A percentile compares a stretch with the other conserved stretches of the same genome.
Conservation (phyloP, 1,140 invertebrate genomes). For the Drosophila oshimai region DNA sequence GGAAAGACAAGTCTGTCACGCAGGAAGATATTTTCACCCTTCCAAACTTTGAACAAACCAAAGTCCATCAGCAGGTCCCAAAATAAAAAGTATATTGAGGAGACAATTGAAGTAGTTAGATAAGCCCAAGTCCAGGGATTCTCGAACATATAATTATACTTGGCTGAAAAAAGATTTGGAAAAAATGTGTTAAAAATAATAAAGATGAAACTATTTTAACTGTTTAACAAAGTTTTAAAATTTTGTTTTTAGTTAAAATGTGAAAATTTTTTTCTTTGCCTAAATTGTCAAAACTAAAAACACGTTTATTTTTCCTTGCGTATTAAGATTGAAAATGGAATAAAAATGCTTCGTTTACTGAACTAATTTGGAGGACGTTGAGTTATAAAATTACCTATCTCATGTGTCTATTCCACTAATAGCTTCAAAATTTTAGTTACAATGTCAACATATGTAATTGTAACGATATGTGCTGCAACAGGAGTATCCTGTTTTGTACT, state of each 20-base stretch:
- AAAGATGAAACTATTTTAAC: no score
- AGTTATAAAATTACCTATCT: no score
- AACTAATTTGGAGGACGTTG: no score
- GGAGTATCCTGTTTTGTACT: conserved; percentile 31
- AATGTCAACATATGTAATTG: conserved; percentile 3
- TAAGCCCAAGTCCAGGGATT: conserved; percentile 92
- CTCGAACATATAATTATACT: conserved; percentile 84
- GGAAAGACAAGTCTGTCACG: conserved; percentile 89
- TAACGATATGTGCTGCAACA: conserved; percentile 1
- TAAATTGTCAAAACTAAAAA: no score
- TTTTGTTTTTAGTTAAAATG: no score
- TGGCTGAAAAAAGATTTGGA: conserved; percentile 75
- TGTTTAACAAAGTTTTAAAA: no score
- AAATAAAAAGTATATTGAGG: conserved; percentile 90
- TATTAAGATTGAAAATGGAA: no score
- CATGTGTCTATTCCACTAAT: no score
- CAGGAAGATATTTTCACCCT: conserved; percentile 90
- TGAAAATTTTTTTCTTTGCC: no score
- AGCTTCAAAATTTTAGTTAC: background rate
- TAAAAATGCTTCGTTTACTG: no score
- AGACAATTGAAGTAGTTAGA: conserved; percentile 86
- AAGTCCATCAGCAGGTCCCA: conserved; percentile 99
- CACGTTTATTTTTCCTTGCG: no score
- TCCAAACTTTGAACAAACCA: conserved; percentile 94
- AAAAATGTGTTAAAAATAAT: background rate